Base-by-base conservation (phyloP, 2,113 vertebrate genomes). In the Nanorana parkeri region DNA sequence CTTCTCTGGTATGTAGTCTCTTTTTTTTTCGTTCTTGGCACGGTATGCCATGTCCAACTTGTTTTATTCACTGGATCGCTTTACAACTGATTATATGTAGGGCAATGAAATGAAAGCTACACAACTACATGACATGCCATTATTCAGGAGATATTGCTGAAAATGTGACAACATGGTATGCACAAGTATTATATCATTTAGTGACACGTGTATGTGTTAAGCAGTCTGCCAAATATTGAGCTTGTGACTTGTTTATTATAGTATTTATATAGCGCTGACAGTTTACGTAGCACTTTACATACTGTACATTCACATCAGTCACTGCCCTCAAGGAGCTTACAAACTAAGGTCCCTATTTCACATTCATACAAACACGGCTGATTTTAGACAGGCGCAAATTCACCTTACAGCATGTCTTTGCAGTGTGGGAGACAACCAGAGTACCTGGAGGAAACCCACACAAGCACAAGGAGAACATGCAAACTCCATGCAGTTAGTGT, bases 51-150 rank as follows among this genome's bases (percentile, higher is more conserved):
- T 82, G 86, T 88, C 87, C 87, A 87, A 88, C 83, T 69, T 83
- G 84, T 85, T 89, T 90, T 86, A 86, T 85, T 86, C 81, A 85
- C 86, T 67, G 85, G 58, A 87, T 86, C 85, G 84, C 88, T 85
- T 64, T 86, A 84, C 79, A 89, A 85, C 76, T 84, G 86, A 89
- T 86, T 90, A 87, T 78, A 80, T 88, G 84, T 15, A 88, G 82
- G 77, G 77, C 68, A 77, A 85, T 36, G 61, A 78, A 86, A 85
- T 58, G 7, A 82, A 86, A 84, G 86, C 71, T 29, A 84, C 76
- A 65, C 13, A 79, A 55, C 55, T 86, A 87, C 87, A 77, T 86
- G 77, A 64, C 84, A 84, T 55, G 36, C 67, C 84, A 78, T 76
- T 85, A 84, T 84, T 85, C 15, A n/a, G 76, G 86, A 84, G 83